Base-by-base conservation (phyloP, 2,888 invertebrate species). In the Scaptomyza tumidula region DNA sequence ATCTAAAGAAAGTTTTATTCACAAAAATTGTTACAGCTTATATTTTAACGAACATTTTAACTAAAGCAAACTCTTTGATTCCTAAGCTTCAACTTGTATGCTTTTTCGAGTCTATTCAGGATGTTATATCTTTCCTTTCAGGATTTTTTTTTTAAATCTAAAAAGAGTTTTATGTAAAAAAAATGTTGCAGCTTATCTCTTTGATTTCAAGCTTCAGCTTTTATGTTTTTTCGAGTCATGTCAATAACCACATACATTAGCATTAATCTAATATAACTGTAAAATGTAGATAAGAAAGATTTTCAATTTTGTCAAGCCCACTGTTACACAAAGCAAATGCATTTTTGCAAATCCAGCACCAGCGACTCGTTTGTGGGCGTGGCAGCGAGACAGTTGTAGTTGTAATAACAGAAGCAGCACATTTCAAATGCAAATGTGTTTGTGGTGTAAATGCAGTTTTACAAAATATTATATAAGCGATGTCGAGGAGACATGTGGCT, bases 361-460 rank as follows among this genome's bases (percentile, higher is more conserved):
- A 49, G n/a, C 35, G 49, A 50, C 49, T 50, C 70, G 16, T 52
- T 70, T 35, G 70, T 62, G 66, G 74, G 73, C 74, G 67, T 74
- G 78, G 55, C 74, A 76, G 61, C 49, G 74, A 66, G 72, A 70
- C 83, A 80, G 76, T 76, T 80, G 71, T 73, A 75, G 73, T 65
- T 75, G 86, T 73, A 75, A 66, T 79, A 59, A 45, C 62, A 64
- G 59, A 61, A 55, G 58, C 67, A 69, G 50, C 62, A 67, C 87
- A 86, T 87, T 86, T 76, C 74, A 75, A 83, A 86, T 86, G 85
- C 87, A 86, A 86, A 86, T 87, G 87, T 85, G 80, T 85, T 86
- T 86, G 85, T 82, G 87, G 85, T 85, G 85, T 85, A 85, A 84
- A 85, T 85, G 87, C 85, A 85, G 87, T 87, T 85, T 85, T 80